Base-by-base conservation (phyloP, 2,113 vertebrate species). In the Myanophis thanlyinensis region DNA sequence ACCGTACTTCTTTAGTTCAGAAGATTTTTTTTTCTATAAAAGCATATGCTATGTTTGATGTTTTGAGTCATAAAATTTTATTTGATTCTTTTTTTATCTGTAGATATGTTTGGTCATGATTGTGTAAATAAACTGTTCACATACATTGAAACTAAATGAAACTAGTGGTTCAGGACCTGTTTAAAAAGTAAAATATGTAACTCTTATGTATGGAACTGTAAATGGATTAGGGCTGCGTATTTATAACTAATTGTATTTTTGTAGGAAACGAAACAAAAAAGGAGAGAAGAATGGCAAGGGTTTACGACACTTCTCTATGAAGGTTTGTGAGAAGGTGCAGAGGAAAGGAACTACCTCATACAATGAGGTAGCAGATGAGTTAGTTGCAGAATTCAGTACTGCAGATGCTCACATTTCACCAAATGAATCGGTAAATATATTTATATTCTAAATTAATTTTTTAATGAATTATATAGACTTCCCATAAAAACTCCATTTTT, bases 211-310 rank as follows among this genome's bases (percentile, higher is more conserved):
- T 84, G 54, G 25, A 27, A 8, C 23, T 59, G 12, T 89, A 46
- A 84, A 53, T 49, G 46, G 6, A 40, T 87, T 25, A 62, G n/a
- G 20, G 6, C n/a, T 89, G 87, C 52, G 7, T 27, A 18, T 23
- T 20, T n/a, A 35, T 85, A 51, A 4, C 30, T 85, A 40, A 86
- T 88, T 90, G 30, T 91, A 52, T 95, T 18, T 93, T 87, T 95
- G 94, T 95, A 99, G 99, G 95, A 99, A 99, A 93, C 98, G 99
- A 88, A 98, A 98, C 94, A 98, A 99, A 97, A 99, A 99, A 95
- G 99, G 99, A n/a, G 99, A 99, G 96, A 99, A 99, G 97, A 99
- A 99, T 96, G 99, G 99, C 56, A 99, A 99, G 95, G 99, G 99
- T 92, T 97, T 99, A 94, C 97, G 99, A 93, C 99, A 99, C 97